Evolutionary conservation across 2,113 vertebrate genomes (phyloP).

Genomic region (Calypte anna): DNA sequence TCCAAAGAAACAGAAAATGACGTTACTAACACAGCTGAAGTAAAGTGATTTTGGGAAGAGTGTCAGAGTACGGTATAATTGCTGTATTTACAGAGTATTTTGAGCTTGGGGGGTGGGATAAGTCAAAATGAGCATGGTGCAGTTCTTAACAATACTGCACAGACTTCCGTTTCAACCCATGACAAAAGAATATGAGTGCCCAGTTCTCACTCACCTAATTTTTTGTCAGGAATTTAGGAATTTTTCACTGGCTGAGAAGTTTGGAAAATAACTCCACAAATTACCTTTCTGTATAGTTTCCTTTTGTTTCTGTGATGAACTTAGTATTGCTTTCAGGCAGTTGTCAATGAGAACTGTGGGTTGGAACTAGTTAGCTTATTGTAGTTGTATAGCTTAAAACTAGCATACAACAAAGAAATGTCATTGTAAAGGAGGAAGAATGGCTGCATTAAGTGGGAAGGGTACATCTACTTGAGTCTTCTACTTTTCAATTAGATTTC

Average conservation of each 20-base stretch:
- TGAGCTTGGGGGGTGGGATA: neutral
- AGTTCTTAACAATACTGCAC: neutral
- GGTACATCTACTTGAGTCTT: neutral
- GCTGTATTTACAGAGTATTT: neutral
- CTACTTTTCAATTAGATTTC: neutral
- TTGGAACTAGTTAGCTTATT: neutral
- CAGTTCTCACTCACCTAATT: neutral
- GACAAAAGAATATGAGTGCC: neutral
- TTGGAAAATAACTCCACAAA: neutral
- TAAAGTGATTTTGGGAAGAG: neutral
- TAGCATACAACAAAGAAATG: neutral
- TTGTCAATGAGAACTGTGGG: neutral
- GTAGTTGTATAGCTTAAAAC: neutral
- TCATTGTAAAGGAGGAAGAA: neutral
- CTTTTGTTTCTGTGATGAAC: neutral
- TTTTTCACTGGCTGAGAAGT: neutral
- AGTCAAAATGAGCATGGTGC: neutral
- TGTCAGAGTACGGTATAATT: neutral
- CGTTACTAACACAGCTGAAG: neutral
- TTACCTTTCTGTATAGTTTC: neutral
- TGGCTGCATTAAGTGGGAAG: neutral
- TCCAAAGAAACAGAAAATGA: neutral
- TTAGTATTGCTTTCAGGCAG: neutral
- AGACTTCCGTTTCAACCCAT: constrained; percentile 42
- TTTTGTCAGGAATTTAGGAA: neutral